Conservation (phyloP, 1,140 invertebrate species). For the Nebria ingens region DNA sequence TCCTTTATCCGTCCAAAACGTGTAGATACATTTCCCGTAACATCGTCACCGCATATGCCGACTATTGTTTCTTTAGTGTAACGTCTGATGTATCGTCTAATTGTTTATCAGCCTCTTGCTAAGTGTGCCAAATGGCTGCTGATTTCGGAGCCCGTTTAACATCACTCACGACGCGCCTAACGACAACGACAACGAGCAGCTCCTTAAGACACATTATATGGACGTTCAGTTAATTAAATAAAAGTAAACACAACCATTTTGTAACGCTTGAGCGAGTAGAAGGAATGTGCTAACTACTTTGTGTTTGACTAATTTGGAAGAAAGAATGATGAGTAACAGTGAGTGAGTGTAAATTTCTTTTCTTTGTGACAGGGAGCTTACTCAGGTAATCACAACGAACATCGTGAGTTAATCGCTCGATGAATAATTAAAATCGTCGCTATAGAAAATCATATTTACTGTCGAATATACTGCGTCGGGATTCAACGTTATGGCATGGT, state of each 20-base stretch:
- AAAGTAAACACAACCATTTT: neutral
- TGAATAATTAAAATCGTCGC: conserved; percentile 6
- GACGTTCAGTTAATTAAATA: neutral
- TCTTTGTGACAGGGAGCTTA: neutral
- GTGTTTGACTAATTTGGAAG: neutral
- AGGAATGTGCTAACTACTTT: neutral
- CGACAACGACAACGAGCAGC: neutral
- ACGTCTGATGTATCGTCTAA: neutral
- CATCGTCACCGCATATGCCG: neutral
- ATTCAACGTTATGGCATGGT: too few species aligned
- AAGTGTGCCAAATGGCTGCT: neutral
- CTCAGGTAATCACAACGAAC: neutral
- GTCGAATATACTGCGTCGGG: neutral
- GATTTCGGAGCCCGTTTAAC: neutral
- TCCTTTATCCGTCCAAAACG: too few species aligned
- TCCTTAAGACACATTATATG: neutral
- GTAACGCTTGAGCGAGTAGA: neutral
- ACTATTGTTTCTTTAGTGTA: neutral
- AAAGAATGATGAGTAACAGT: neutral
- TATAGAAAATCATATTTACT: conserved; percentile 5
- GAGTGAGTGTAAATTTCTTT: too few species aligned
- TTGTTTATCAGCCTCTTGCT: neutral
- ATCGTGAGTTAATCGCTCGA: neutral
- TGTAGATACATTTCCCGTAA: neutral
- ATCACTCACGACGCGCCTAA: neutral